Evolutionary conservation across 2,888 invertebrate genomes (phyloP).

Genomic region (Drosophila melanosoma): DNA sequence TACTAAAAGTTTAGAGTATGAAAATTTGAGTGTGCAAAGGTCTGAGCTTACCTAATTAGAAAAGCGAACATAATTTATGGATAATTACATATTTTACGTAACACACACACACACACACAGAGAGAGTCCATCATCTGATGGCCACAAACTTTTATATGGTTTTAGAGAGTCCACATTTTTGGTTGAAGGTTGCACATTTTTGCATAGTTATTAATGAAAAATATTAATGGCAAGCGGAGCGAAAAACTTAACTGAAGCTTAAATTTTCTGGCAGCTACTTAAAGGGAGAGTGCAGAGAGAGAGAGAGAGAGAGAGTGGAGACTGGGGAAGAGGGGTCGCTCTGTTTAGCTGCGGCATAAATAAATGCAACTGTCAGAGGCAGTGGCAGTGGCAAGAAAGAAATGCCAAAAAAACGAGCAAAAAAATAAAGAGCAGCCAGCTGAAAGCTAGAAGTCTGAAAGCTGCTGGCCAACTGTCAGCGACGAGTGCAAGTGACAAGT

Average conservation of each 20-base stretch:
- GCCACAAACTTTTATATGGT: conserved; percentile 14
- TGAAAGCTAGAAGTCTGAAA: conserved; percentile 50
- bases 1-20: too few species aligned
- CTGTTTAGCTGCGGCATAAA: conserved; percentile 49
- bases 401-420: conserved; percentile 7
- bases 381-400: conserved; percentile 50
- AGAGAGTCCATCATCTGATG: neutral
- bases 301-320: too few species aligned
- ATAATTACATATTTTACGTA: conserved; percentile 67
- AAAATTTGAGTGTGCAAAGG: neutral
- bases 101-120: conserved; percentile 9
- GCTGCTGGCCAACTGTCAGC: conserved; percentile 76
- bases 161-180: conserved; percentile 14
- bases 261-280: conserved; percentile 30
- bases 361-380: conserved; percentile 71
- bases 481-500: conserved; percentile 70
- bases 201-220: conserved; percentile 34
- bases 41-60: conserved; percentile 43
- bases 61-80: conserved; percentile 58
- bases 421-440: conserved; percentile 19
- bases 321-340: conserved; percentile 19
- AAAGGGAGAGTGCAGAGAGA: conserved; percentile 2
- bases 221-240: conserved; percentile 20
- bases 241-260: conserved; percentile 3
- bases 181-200: conserved; percentile 26